Percentiles rank a stretch among this genome's conserved stretches.
phyloP scores from a whole-genome alignment of 2,113 vertebrate species.

The Meles meles region DNA sequence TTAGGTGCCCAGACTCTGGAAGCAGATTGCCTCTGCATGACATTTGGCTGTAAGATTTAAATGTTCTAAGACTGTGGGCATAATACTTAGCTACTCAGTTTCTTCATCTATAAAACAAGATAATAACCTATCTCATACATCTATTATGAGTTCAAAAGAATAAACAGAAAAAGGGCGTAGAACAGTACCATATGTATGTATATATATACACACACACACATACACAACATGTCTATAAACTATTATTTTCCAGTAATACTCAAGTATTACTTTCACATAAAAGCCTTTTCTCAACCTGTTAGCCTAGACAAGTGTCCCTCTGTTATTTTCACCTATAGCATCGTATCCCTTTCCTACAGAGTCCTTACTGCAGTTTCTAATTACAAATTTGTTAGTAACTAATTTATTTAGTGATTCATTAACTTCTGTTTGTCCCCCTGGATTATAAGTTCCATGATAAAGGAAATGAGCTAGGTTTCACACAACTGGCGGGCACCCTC shows the following conservation, averaged over 20 bases:
- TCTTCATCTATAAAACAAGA: neutral
- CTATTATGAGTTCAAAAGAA: neutral
- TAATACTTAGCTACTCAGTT: neutral
- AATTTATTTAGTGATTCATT: neutral
- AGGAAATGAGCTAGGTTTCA: neutral
- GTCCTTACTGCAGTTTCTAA: neutral
- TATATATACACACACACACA: neutral
- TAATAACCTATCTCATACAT: neutral
- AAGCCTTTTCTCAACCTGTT: neutral
- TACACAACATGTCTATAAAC: neutral
- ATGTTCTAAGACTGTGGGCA: neutral
- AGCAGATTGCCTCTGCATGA: neutral
- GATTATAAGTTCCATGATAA: neutral
- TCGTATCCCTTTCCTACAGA: neutral
- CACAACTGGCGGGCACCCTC: neutral
- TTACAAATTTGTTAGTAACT: neutral
- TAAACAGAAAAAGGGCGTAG: neutral
- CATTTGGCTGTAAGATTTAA: neutral
- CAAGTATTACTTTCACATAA: neutral
- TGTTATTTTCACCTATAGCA: neutral
- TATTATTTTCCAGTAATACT: conserved; percentile 9
- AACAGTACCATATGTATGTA: neutral
- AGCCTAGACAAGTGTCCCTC: neutral
- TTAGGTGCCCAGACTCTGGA: neutral
- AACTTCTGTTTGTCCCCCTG: neutral